Evolutionary conservation across 2,113 vertebrate genomes (phyloP).

Genomic region (Ovis canadensis): DNA sequence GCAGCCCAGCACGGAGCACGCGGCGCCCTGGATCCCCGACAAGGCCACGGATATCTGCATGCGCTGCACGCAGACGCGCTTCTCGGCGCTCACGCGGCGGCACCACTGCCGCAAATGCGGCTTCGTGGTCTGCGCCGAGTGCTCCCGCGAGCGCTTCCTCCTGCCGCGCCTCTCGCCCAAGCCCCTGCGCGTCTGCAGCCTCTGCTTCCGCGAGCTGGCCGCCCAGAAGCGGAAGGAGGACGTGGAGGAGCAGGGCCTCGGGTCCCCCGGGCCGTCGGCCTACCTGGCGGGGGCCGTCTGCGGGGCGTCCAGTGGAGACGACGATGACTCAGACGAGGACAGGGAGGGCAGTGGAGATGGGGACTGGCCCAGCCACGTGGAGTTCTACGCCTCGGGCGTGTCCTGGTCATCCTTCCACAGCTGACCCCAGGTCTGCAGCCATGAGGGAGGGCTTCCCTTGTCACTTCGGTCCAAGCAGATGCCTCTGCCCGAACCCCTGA

Average conservation of each 20-base stretch:
- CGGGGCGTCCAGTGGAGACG: slow-evolving; percentile 80
- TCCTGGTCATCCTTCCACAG: slow-evolving; percentile 86
- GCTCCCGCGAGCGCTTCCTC: slow-evolving; percentile 85
- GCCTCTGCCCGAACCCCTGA: neutral
- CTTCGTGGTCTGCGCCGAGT: slow-evolving; percentile 88
- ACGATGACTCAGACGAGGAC: slow-evolving; percentile 76
- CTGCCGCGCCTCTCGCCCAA: slow-evolving; percentile 86
- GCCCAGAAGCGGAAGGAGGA: slow-evolving; percentile 63
- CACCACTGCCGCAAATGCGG: slow-evolving; percentile 94
- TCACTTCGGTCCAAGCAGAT: neutral
- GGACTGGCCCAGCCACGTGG: slow-evolving; percentile 77
- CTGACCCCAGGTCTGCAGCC: slow-evolving; percentile 56
- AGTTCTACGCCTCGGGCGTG: slow-evolving; percentile 78
- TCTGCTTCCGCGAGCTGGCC: slow-evolving; percentile 81
- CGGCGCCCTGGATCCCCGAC: slow-evolving; percentile 90
- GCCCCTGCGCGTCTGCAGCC: slow-evolving; percentile 84
- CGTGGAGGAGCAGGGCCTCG: slow-evolving; percentile 9
- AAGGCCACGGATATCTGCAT: slow-evolving; percentile 89
- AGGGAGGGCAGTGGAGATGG: slow-evolving; percentile 53
- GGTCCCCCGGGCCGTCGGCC: neutral
- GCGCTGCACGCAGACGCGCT: slow-evolving; percentile 88
- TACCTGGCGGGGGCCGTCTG: neutral
- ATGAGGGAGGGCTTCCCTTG: fast-evolving
- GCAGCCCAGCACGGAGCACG: slow-evolving; percentile 73
- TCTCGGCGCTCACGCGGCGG: slow-evolving; percentile 84